Conservation (phyloP, 2,888 invertebrate species). For the Polia nebulosa region DNA sequence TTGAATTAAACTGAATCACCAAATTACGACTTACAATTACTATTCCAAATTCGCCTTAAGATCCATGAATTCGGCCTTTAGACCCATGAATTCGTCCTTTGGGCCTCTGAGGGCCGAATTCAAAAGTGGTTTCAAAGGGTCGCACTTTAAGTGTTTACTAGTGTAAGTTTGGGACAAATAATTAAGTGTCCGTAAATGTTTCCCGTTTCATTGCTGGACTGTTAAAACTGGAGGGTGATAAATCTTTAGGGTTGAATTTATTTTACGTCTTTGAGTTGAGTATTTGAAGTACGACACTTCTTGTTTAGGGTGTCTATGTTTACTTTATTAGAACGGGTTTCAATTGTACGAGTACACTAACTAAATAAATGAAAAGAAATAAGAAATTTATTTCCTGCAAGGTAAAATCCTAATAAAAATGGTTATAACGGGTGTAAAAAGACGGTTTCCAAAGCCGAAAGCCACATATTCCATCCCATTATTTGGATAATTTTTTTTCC, state of each 20-base stretch:
- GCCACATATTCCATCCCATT: too few species aligned
- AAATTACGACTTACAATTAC: constrained; percentile 46
- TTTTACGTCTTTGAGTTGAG: constrained; percentile 11
- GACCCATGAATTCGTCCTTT: constrained; percentile 25
- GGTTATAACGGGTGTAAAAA: too few species aligned
- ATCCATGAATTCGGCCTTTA: constrained; percentile 14
- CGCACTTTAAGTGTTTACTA: constrained; percentile 33
- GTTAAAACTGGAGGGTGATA: constrained; percentile 28
- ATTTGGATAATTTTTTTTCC: too few species aligned
- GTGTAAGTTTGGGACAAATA: constrained; percentile 42
- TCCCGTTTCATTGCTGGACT: constrained; percentile 26
- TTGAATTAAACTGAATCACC: constrained; percentile 47
- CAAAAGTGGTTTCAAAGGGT: constrained; percentile 44
- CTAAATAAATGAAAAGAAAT: too few species aligned
- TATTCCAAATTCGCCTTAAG: constrained; percentile 17
- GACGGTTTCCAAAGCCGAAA: too few species aligned
- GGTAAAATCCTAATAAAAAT: too few species aligned
- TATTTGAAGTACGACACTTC: constrained; percentile 14
- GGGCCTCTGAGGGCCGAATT: constrained; percentile 20
- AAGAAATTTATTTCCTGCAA: too few species aligned
- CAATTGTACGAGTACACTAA: too few species aligned
- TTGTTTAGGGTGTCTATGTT: not conserved
- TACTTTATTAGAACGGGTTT: not conserved
- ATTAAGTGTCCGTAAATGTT: constrained; percentile 54
- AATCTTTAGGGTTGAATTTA: constrained; percentile 27